phyloP scores from a whole-genome alignment of 2,888 invertebrate genomes.

The Coelinius sp. region DNA sequence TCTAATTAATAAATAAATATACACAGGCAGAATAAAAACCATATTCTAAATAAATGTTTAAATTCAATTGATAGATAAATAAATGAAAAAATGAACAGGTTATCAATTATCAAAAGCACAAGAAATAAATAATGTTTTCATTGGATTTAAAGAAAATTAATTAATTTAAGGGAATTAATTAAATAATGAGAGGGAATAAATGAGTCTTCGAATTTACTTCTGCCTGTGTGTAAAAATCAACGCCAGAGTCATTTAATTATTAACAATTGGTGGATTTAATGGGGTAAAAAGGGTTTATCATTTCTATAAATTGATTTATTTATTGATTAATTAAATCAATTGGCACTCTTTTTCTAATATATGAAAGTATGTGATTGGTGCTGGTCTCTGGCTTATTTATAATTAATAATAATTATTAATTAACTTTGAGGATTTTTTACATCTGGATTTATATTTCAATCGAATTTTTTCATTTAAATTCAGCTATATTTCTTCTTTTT shows the following conservation, averaged over 20 bases:
- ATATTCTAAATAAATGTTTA: constrained; percentile 30
- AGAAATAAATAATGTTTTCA: background rate
- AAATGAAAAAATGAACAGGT: constrained; percentile 21
- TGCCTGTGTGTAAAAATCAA: constrained; percentile 16
- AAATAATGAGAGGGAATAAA: background rate
- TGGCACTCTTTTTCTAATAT: background rate
- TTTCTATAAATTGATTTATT: background rate
- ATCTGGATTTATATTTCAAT: constrained; percentile 47
- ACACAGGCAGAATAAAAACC: constrained; percentile 53
- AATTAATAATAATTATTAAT: no score
- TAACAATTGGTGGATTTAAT: constrained; percentile 5
- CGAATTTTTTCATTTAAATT: no score
- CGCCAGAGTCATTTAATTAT: constrained; percentile 10
- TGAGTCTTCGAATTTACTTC: background rate
- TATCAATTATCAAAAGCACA: constrained; percentile 29
- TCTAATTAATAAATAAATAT: constrained; percentile 70
- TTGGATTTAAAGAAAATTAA: background rate
- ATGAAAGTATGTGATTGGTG: constrained; percentile 45
- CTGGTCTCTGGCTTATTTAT: constrained; percentile 46
- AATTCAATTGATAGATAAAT: constrained; percentile 1
- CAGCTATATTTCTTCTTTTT: no score
- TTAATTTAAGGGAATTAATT: background rate
- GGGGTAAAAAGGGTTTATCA: background rate
- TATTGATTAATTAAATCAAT: background rate
- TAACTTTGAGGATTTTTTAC: background rate